These are phyloP conservation scores for Lasioglossum pauxillum DNA, from an alignment of 2,888 invertebrate genomes.

Conservation along the genomic window DNA sequence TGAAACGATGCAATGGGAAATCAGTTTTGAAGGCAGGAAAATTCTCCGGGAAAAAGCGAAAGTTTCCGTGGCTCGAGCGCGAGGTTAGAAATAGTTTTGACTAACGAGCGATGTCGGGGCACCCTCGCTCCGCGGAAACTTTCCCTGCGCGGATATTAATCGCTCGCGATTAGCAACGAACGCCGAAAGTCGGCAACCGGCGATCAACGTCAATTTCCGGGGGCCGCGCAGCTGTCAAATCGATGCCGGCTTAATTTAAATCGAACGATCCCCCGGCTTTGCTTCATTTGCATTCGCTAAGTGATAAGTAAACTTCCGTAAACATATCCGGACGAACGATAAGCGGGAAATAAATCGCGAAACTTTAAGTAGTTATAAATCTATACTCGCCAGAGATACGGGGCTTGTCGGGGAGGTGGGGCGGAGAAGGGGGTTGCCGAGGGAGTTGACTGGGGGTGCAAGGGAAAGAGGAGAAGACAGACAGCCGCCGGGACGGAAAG, in stretches of 20 bases:
- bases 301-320: conserved; percentile 84
- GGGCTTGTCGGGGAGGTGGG: conserved; percentile 27
- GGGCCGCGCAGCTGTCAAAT: conserved; percentile 41
- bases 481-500: conserved; percentile 43
- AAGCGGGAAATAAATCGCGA: conserved; percentile 84
- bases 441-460: not conserved
- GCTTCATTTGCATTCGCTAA: conserved; percentile 83
- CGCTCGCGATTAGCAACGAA: not conserved
- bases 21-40: not conserved
- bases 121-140: not conserved
- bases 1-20: not conserved
- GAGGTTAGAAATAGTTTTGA: conserved; percentile 3
- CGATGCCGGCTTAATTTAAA: conserved; percentile 66
- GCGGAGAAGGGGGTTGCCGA: not conserved
- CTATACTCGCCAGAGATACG: conserved; percentile 80
- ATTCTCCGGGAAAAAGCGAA: not conserved
- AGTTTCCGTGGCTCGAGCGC: not conserved
- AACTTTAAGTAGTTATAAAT: conserved; percentile 85
- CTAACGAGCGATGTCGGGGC: not conserved
- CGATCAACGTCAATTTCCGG: conserved; percentile 30
- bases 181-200: not conserved
- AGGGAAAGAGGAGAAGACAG: conserved; percentile 32
- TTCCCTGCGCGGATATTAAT: not conserved
- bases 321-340: conserved; percentile 82
- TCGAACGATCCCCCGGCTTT: conserved; percentile 41